Evolutionary conservation across 2,888 invertebrate genomes (phyloP), one percentile per base, ranked within the genome.

Genomic region (Orgyia antiqua): DNA sequence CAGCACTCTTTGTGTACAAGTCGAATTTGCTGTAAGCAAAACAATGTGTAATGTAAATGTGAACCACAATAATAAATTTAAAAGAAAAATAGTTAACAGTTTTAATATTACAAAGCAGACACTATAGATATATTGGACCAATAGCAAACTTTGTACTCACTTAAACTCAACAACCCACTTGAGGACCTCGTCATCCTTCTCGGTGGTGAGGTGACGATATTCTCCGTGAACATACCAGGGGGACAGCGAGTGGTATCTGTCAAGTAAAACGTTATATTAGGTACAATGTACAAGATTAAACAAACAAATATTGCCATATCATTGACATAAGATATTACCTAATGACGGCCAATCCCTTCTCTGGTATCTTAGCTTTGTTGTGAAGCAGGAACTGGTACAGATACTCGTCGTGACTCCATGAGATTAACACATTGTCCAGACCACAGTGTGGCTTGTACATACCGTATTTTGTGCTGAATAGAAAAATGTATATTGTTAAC

Each of bases 341-440:
- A 67, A 98, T 95, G 84, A 97, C 96, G 56, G 92, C 91, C 24
- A 96, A 82, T 0, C 92, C 96, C 58, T 94, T 89, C 31, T 94
- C 90, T 0, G 98, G 98, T 13, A 99, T 73, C 40, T 88, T 93
- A 13, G 91, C 78, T 9, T 92, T 91, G 70, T 94, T 94, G 72
- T 98, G 96, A 20, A 48, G 48, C 7, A 52, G 49, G 31, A 99
- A 76, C 46, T 89, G 88, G 79, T 96, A 97, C 61, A 98, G 80
- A 68, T 97, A 97, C 75, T 98, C 98, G 74, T 99, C 99, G 71
- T 99, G 99, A 0, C 98, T 98, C 98, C 98, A 99, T 0, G 97
- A 96, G 91, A 99, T 93, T 30, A 90, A 62, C 9, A 99, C 78
- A 37, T 96, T 94, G 28, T 94, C 91, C 28, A 99, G 68, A 0